phyloP scores from a whole-genome alignment of 2,113 vertebrate genomes.

The Engraulis encrasicolus region DNA sequence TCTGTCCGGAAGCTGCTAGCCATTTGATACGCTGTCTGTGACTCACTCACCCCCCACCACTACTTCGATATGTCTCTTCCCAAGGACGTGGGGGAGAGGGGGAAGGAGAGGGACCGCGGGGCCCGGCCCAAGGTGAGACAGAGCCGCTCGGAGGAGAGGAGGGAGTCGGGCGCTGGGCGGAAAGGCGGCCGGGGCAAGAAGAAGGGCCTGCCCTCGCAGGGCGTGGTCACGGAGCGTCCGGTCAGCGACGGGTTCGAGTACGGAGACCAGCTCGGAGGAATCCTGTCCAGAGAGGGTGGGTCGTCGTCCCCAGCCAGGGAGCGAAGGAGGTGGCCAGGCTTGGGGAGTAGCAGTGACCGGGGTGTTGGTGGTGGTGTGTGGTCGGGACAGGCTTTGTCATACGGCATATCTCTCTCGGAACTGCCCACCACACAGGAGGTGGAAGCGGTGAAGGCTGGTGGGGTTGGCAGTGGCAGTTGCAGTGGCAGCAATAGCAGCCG shows the following conservation, averaged over 20 bases:
- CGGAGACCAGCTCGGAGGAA: slow-evolving; percentile 69
- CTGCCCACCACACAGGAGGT: slow-evolving; percentile 51
- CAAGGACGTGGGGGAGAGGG: slow-evolving; percentile 66
- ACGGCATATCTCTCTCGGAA: slow-evolving; percentile 42
- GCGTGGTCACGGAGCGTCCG: slow-evolving; percentile 63
- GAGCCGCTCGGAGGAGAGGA: slow-evolving; percentile 75
- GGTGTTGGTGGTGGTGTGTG: slow-evolving; percentile 37
- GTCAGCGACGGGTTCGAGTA: slow-evolving; percentile 78
- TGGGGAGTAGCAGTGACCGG: slow-evolving; percentile 62
- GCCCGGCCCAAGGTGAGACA: slow-evolving; percentile 80
- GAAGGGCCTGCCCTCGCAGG: slow-evolving; percentile 64
- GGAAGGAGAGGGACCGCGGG: slow-evolving; percentile 71
- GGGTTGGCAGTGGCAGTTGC: neutral
- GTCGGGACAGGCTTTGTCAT: slow-evolving; percentile 39
- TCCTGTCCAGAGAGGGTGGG: slow-evolving; percentile 59
- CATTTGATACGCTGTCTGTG: neutral
- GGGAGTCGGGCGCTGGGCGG: slow-evolving; percentile 57
- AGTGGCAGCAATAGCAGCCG: slow-evolving; percentile 53
- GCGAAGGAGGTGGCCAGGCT: slow-evolving; percentile 62
- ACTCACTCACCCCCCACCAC: neutral
- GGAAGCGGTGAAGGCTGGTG: slow-evolving; percentile 64
- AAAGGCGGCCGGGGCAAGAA: slow-evolving; percentile 70
- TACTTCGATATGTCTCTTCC: slow-evolving; percentile 68
- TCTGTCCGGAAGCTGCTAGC: neutral
- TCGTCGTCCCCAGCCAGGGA: slow-evolving; percentile 63